Percentiles rank a stretch among this genome's conserved stretches.
phyloP scores from a whole-genome alignment of 2,888 invertebrate genomes.

The Hypsopygia costalis region DNA sequence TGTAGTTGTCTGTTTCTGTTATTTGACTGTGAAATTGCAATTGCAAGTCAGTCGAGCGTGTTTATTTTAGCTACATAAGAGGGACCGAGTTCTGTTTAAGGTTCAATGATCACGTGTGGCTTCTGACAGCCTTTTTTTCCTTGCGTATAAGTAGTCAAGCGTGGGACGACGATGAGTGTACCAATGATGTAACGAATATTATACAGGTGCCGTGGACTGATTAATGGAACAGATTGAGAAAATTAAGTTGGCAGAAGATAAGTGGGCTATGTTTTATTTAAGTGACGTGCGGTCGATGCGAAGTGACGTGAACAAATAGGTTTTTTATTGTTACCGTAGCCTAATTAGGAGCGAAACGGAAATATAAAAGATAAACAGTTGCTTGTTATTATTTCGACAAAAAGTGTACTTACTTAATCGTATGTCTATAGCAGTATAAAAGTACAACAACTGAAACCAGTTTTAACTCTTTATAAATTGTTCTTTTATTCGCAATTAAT shows the following conservation, averaged over 20 bases:
- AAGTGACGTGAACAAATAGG: conserved; percentile 41
- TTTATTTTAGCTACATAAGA: conserved; percentile 38
- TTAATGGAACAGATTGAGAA: conserved; percentile 67
- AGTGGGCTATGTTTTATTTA: conserved; percentile 46
- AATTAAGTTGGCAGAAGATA: conserved; percentile 55
- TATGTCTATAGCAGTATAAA: too few species aligned
- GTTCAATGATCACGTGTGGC: conserved; percentile 51
- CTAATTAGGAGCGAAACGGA: conserved; percentile 45
- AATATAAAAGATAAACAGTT: conserved; percentile 19
- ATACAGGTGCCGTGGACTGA: conserved; percentile 47
- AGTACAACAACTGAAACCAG: too few species aligned
- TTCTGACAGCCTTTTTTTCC: conserved; percentile 47
- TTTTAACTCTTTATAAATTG: too few species aligned
- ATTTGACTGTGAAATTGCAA: conserved; percentile 49
- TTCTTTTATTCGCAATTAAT: too few species aligned
- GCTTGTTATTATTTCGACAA: too few species aligned
- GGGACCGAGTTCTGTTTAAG: conserved; percentile 37
- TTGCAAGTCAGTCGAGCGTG: conserved; percentile 39
- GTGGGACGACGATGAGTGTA: conserved; percentile 50
- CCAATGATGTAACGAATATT: conserved; percentile 40
- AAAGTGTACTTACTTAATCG: too few species aligned
- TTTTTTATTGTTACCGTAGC: conserved; percentile 44
- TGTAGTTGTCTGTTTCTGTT: conserved; percentile 32
- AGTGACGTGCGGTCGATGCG: conserved; percentile 40
- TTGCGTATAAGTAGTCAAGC: conserved; percentile 42